Percentiles rank a stretch among this genome's conserved stretches.
These are phyloP conservation scores for Blastobasis adustella DNA, from an alignment of 2,888 invertebrate species.

Conservation along the genomic window DNA sequence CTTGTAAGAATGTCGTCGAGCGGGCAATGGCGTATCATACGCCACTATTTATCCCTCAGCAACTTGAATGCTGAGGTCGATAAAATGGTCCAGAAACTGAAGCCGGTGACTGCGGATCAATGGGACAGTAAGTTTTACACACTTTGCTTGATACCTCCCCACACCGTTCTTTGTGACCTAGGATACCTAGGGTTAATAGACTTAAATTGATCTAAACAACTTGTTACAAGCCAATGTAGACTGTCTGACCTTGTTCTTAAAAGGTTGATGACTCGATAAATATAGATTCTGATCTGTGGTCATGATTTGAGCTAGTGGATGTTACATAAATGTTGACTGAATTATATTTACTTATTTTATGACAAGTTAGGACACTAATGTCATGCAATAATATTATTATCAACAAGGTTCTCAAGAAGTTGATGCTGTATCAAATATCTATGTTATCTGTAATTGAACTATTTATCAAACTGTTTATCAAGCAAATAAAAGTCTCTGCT, in stretches of 20 bases:
- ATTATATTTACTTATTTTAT: no score
- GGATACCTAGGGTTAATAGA: neutral
- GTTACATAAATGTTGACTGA: no score
- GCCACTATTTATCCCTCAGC: slow-evolving; percentile 53
- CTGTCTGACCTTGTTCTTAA: neutral
- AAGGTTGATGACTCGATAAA: neutral
- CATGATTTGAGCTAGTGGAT: neutral
- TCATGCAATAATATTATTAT: no score
- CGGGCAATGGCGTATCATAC: slow-evolving; percentile 58
- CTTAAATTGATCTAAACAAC: neutral
- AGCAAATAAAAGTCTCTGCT: no score
- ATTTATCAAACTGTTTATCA: no score
- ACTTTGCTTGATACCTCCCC: neutral
- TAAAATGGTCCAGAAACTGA: slow-evolving; percentile 51
- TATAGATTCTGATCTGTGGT: neutral
- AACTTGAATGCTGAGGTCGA: slow-evolving; percentile 56
- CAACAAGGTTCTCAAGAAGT: no score
- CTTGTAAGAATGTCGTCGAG: slow-evolving; percentile 54
- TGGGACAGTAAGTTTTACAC: slow-evolving; percentile 55
- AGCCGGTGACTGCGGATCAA: slow-evolving; percentile 49
- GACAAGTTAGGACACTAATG: no score
- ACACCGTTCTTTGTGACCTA: no score
- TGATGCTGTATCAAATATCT: no score
- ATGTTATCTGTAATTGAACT: no score
- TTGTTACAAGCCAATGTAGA: neutral